Percentiles rank a stretch among this genome's conserved stretches.
These are phyloP conservation scores for Pangasianodon hypophthalmus DNA, from an alignment of 2,113 vertebrate genomes.

Conservation along the genomic window DNA sequence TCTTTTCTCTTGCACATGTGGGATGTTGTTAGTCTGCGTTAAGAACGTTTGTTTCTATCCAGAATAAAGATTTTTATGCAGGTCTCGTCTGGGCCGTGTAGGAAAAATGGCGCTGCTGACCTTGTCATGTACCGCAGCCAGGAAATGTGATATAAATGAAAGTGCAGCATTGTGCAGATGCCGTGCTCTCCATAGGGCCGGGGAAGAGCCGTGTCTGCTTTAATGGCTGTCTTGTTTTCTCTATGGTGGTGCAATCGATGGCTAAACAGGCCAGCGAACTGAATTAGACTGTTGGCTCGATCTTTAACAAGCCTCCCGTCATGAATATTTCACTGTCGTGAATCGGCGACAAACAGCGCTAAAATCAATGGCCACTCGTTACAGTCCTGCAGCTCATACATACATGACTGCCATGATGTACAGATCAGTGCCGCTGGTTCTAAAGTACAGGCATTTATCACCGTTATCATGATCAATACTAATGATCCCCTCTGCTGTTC, in stretches of 20 bases:
- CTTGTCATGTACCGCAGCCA: conserved; percentile 33
- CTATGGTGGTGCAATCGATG: conserved; percentile 53
- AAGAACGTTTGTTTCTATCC: background rate
- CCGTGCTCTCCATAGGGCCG: background rate
- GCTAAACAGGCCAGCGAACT: conserved; percentile 62
- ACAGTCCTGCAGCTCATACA: conserved; percentile 41
- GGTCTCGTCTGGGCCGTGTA: background rate
- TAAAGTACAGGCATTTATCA: conserved; percentile 57
- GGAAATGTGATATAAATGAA: conserved; percentile 40
- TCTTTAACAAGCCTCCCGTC: conserved; percentile 59
- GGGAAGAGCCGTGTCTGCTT: conserved; percentile 32
- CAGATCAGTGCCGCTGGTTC: conserved; percentile 1
- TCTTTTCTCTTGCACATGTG: background rate
- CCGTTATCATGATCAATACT: conserved; percentile 60
- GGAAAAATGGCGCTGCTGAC: conserved; percentile 7
- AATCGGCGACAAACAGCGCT: conserved; percentile 48
- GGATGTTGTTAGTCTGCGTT: background rate
- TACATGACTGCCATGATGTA: conserved; percentile 9
- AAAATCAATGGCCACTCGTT: conserved; percentile 61
- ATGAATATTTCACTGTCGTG: conserved; percentile 60
- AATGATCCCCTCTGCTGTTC: conserved; percentile 39
- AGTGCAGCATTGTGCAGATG: conserved; percentile 16
- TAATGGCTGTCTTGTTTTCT: conserved; percentile 54
- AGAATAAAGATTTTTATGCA: background rate
- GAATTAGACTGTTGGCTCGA: conserved; percentile 55